A percentile compares a stretch with the other conserved stretches of the same genome.
Evolutionary conservation across 92 coral and sea anemone species (phyloP).

Genomic region (Heteractis magnifica): DNA sequence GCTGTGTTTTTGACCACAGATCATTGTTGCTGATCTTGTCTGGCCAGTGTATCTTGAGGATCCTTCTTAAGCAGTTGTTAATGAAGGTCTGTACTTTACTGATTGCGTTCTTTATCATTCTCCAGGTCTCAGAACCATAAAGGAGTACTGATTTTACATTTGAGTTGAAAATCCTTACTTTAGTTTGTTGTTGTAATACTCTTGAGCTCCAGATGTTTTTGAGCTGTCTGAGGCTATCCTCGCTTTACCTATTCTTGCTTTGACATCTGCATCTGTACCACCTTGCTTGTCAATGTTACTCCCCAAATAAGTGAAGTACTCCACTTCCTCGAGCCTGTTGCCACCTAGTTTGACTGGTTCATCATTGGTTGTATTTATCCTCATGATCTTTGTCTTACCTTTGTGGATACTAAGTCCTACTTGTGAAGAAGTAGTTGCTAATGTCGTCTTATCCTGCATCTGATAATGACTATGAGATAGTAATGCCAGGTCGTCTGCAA

Average conservation of each 20-base stretch:
- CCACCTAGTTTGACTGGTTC: not conserved
- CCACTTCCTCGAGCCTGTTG: not conserved
- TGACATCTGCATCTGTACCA: not conserved
- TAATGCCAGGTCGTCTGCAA: not conserved
- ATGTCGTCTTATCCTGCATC: not conserved
- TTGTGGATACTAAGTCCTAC: not conserved
- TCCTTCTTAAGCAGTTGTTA: conserved; percentile 28
- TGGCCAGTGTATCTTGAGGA: conserved; percentile 16
- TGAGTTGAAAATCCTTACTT: no score
- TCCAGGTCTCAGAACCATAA: no score
- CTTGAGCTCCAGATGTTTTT: no score
- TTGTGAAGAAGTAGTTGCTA: not conserved
- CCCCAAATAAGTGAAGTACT: conserved; percentile 7
- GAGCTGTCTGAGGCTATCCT: no score
- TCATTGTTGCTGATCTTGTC: conserved; percentile 11
- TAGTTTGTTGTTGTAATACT: no score
- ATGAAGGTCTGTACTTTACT: conserved; percentile 25
- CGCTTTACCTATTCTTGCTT: not conserved
- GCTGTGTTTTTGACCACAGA: conserved; percentile 23
- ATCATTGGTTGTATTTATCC: not conserved
- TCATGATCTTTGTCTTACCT: not conserved
- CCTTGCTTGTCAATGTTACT: not conserved
- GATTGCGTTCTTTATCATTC: no score
- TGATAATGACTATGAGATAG: not conserved
- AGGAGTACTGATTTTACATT: no score